Evolutionary conservation across 2,113 vertebrate genomes (phyloP).

Genomic region (Oryctolagus cuniculus): mOryCun1.1 NC_091448.1:7924001-7924500

Average conservation of each 20-base stretch:
- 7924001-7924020: not conserved
- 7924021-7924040: slow-evolving; percentile 9
- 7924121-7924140: slow-evolving; percentile 71
- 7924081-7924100: slow-evolving; percentile 61
- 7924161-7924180: slow-evolving; percentile 19
- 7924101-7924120: slow-evolving; percentile 52
- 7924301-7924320: slow-evolving; percentile 52
- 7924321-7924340: not conserved
- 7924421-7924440: not conserved
- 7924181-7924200: slow-evolving; percentile 14
- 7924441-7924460: not conserved
- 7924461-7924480: not conserved
- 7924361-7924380: not conserved
- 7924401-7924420: not conserved
- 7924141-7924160: slow-evolving; percentile 68
- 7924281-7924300: slow-evolving; percentile 15
- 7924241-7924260: not conserved
- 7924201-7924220: slow-evolving; percentile 17
- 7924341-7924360: slow-evolving; percentile 62
- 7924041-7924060: slow-evolving; percentile 54
- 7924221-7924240: slow-evolving; percentile 67
- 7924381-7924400: not conserved
- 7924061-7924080: slow-evolving; percentile 46
- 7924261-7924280: not conserved
- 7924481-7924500: not conserved